phyloP scores from a whole-genome alignment of 2,113 vertebrate species.

The Notothenia coriiceps region DNA sequence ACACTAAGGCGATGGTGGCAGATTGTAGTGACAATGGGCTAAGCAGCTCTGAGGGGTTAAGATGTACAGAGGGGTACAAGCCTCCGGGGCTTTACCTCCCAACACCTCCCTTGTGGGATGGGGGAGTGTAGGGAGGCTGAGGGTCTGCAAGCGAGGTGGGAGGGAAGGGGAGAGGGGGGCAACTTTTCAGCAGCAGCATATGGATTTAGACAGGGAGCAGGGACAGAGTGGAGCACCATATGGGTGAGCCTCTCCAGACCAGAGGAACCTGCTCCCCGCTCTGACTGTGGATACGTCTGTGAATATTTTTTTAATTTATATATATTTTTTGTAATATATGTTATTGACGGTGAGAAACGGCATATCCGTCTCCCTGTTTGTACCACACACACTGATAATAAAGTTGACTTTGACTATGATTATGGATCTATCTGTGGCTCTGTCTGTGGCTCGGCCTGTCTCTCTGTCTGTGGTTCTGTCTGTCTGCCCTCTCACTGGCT shows the following conservation, averaged over 20 bases:
- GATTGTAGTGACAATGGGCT: constrained; percentile 96
- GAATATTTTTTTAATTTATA: too few species aligned
- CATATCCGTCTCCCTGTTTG: too few species aligned
- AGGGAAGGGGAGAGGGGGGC: constrained; percentile 86
- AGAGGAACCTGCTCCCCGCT: constrained; percentile 31
- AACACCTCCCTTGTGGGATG: constrained; percentile 91
- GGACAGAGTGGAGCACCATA: constrained; percentile 93
- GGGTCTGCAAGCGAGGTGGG: constrained; percentile 82
- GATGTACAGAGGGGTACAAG: constrained; percentile 84
- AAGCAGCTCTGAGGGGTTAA: constrained; percentile 90
- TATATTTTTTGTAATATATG: too few species aligned
- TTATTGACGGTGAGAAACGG: too few species aligned
- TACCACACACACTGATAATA: too few species aligned
- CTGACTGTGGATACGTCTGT: constrained; percentile 49
- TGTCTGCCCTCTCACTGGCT: constrained; percentile 53
- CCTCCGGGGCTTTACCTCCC: constrained; percentile 95
- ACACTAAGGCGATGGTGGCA: constrained; percentile 86
- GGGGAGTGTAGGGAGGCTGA: constrained; percentile 37
- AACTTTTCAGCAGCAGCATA: constrained; percentile 94
- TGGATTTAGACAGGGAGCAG: constrained; percentile 96
- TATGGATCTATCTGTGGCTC: too few species aligned
- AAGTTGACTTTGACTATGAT: too few species aligned
- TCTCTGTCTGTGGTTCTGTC: constrained; percentile 2
- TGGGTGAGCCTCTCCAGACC: constrained; percentile 94
- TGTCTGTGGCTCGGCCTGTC: too few species aligned